These are phyloP conservation scores for Leptinotarsa undecemlineata DNA, from an alignment of 1,140 invertebrate species.

Conservation along the genomic window DNA sequence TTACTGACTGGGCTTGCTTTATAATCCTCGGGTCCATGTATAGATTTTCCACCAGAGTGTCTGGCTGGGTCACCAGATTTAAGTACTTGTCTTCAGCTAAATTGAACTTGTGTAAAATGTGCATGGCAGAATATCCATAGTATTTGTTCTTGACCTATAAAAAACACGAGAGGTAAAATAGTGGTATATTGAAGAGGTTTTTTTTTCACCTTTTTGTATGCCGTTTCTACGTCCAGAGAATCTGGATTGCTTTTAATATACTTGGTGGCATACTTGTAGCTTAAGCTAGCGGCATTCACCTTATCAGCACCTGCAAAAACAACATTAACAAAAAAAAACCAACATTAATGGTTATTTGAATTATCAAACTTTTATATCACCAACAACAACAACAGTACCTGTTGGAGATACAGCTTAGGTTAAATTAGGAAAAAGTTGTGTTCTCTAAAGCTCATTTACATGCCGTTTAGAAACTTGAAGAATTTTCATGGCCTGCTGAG, in stretches of 20 bases:
- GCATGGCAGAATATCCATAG: slow-evolving; percentile 39
- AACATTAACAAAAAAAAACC: not conserved
- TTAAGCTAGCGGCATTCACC: slow-evolving; percentile 43
- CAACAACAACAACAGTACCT: too few species aligned
- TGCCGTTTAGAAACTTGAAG: too few species aligned
- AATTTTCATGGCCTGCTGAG: too few species aligned
- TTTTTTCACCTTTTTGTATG: slow-evolving; percentile 33
- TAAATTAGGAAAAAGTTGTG: too few species aligned
- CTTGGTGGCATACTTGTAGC: slow-evolving; percentile 46
- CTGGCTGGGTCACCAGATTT: slow-evolving; percentile 36
- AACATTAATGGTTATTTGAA: too few species aligned
- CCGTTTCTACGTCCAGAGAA: slow-evolving; percentile 31
- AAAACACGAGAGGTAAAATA: slow-evolving; percentile 31
- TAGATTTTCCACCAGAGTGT: slow-evolving; percentile 43
- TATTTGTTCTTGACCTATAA: slow-evolving; percentile 42
- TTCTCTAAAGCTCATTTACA: too few species aligned
- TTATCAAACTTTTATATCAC: not conserved
- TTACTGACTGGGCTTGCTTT: slow-evolving; percentile 26
- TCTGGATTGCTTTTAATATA: slow-evolving; percentile 32
- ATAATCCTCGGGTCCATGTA: slow-evolving; percentile 47
- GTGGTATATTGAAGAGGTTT: too few species aligned
- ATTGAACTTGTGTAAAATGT: slow-evolving; percentile 46
- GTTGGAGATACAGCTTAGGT: too few species aligned
- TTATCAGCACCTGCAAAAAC: slow-evolving; percentile 46
- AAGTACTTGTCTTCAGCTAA: slow-evolving; percentile 43